Evolutionary conservation across 2,113 vertebrate genomes (phyloP).

Genomic region (Caretta caretta): DNA sequence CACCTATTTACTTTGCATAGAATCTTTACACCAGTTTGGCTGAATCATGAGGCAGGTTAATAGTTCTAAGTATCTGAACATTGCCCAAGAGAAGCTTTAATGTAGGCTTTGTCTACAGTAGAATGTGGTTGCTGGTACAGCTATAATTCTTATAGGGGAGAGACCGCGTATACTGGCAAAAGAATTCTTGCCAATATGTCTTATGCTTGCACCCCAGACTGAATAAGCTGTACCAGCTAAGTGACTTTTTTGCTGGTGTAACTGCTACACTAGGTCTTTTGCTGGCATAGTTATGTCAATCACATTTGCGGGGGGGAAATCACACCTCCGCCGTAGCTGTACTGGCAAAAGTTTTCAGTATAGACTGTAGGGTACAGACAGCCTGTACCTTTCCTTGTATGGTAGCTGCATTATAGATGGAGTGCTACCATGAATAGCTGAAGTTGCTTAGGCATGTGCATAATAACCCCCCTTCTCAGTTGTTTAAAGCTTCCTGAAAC

Average conservation of each 20-base stretch:
- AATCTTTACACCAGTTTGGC: rapidly evolving
- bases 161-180: not conserved
- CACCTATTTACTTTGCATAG: not conserved
- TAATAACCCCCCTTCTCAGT: not conserved
- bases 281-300: not conserved
- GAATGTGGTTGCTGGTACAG: not conserved
- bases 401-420: not conserved
- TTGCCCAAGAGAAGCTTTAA: not conserved
- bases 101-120: not conserved
- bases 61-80: not conserved
- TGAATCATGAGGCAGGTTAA: not conserved
- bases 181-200: not conserved
- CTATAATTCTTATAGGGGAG: not conserved
- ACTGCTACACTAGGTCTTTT: not conserved
- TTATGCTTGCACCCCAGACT: not conserved
- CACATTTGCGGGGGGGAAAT: not conserved
- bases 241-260: not conserved
- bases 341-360: not conserved
- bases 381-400: not conserved
- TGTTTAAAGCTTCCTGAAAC: not conserved
- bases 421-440: not conserved
- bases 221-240: not conserved
- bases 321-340: not conserved
- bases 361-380: too few species aligned
- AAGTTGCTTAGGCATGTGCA: not conserved